phyloP scores from a whole-genome alignment of 2,113 vertebrate genomes.

The Odontophorus gujanensis region DNA sequence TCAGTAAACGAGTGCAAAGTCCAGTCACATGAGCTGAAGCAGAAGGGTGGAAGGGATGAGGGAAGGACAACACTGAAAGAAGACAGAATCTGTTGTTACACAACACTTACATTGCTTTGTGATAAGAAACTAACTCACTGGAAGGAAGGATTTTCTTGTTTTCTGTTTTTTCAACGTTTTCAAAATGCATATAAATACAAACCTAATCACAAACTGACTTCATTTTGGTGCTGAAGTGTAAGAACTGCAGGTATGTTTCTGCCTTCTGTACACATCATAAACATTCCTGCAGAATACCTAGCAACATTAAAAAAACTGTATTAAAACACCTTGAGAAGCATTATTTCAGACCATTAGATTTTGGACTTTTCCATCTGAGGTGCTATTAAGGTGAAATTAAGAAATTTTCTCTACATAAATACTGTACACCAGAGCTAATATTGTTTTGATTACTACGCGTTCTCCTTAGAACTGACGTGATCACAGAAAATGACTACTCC shows the following conservation, averaged over 20 bases:
- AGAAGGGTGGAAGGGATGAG: not conserved
- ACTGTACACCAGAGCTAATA: not conserved
- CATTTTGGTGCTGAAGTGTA: not conserved
- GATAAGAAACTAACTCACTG: not conserved
- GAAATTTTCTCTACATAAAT: not conserved
- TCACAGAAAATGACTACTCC: not conserved
- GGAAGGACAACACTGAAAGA: not conserved
- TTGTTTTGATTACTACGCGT: not conserved
- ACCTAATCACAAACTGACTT: not conserved
- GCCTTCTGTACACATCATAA: not conserved
- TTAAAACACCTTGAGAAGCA: not conserved
- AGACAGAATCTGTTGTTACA: not conserved
- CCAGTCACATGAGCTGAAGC: not conserved
- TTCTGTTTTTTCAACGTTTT: not conserved
- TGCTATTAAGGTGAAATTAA: not conserved
- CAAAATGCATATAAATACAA: not conserved
- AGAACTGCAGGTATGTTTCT: not conserved
- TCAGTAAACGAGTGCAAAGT: constrained; percentile 3
- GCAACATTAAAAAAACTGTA: not conserved
- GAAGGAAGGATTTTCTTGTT: not conserved
- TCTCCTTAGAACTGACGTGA: not conserved
- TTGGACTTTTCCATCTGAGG: not conserved
- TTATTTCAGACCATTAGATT: not conserved
- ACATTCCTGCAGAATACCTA: not conserved
- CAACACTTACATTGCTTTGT: not conserved